Evolutionary conservation across 1,140 invertebrate species (phyloP).

Genomic region (Zaprionus ghesquierei): DNA sequence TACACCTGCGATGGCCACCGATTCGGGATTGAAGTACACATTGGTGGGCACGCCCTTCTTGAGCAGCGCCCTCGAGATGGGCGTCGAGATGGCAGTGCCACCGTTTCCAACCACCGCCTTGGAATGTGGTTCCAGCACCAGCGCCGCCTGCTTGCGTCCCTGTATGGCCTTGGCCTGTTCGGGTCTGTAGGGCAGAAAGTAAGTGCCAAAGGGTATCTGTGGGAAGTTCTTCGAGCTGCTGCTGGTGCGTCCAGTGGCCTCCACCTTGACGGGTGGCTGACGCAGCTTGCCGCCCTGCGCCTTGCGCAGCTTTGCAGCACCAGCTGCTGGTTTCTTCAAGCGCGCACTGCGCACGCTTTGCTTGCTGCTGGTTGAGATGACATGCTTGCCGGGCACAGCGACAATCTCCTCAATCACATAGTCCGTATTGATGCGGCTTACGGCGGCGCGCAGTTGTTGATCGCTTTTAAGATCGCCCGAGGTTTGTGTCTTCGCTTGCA

Average conservation of each 20-base stretch:
- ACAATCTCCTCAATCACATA: constrained; percentile 78
- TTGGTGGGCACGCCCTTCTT: constrained; percentile 84
- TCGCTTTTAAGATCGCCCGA: constrained; percentile 60
- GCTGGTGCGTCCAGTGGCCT: constrained; percentile 75
- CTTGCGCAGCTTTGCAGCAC: constrained; percentile 36
- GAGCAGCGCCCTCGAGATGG: constrained; percentile 85
- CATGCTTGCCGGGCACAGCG: constrained; percentile 60
- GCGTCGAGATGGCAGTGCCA: constrained; percentile 87
- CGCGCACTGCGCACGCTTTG: not conserved
- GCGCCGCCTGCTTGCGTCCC: constrained; percentile 75
- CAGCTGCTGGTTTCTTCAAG: not conserved
- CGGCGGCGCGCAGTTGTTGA: constrained; percentile 49
- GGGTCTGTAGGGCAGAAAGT: constrained; percentile 68
- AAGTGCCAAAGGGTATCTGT: constrained; percentile 73
- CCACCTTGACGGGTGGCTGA: constrained; percentile 60
- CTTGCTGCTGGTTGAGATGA: constrained; percentile 50
- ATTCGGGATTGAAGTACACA: constrained; percentile 86
- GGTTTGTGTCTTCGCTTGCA: constrained; percentile 54
- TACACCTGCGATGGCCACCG: constrained; percentile 87
- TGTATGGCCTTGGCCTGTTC: constrained; percentile 43
- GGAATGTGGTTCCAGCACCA: constrained; percentile 86
- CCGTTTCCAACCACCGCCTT: constrained; percentile 85
- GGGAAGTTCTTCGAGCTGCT: constrained; percentile 60
- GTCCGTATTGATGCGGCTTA: constrained; percentile 66
- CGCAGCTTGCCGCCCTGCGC: constrained; percentile 1